phyloP scores from a whole-genome alignment of 2,888 invertebrate species.

The Cantharis rufa region DNA sequence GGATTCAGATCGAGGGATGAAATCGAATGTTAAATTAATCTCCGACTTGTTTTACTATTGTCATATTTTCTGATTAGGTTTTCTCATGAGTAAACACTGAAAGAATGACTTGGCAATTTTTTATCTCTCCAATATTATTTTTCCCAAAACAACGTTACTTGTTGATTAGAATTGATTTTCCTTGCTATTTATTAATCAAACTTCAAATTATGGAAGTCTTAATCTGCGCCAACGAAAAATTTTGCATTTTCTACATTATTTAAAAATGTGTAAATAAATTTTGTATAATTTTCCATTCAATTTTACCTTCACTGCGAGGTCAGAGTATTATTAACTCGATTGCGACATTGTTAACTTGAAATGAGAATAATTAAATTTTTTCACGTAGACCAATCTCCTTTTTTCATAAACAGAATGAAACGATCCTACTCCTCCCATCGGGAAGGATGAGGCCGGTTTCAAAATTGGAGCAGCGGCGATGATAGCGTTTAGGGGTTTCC shows the following conservation, averaged over 20 bases:
- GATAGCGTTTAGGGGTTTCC: background rate
- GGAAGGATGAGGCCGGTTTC: background rate
- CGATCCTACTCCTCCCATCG: background rate
- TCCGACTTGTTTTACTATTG: background rate
- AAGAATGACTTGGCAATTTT: background rate
- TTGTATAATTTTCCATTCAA: background rate
- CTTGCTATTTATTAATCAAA: background rate
- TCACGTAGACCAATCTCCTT: background rate
- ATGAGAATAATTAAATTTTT: background rate
- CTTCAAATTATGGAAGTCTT: too few species aligned
- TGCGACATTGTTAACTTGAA: background rate
- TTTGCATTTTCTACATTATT: background rate
- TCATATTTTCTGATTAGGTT: background rate
- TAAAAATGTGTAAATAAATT: background rate
- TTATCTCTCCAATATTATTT: background rate
- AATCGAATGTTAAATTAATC: slow-evolving; percentile 24
- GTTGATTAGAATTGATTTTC: background rate
- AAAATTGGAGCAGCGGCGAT: background rate
- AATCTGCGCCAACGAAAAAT: too few species aligned
- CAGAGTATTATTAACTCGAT: background rate
- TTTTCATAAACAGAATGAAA: background rate
- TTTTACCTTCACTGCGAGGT: background rate
- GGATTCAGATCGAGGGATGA: slow-evolving; percentile 29
- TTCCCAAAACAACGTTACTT: background rate
- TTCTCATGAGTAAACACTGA: background rate